These are phyloP conservation scores for Daphoenositta chrysoptera DNA, from an alignment of 2,113 vertebrate genomes.

Conservation along the genomic window DNA sequence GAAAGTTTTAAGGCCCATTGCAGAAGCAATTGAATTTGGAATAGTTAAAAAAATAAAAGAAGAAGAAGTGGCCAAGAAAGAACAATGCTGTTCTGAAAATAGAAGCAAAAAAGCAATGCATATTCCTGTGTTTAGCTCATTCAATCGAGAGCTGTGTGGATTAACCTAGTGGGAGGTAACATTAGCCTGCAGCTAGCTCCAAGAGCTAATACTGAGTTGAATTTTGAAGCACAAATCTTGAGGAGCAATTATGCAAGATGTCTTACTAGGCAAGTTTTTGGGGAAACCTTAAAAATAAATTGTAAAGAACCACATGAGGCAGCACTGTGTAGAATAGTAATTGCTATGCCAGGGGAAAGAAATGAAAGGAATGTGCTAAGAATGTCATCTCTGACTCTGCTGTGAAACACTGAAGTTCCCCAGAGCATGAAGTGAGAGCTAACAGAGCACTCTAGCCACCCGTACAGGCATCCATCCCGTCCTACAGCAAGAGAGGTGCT, in stretches of 20 bases:
- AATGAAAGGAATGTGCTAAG: conserved; percentile 4
- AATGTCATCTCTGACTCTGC: not conserved
- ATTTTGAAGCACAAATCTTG: conserved; percentile 36
- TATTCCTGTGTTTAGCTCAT: not conserved
- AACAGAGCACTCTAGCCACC: not conserved
- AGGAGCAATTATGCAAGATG: conserved; percentile 20
- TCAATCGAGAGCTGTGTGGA: not conserved
- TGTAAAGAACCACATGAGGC: conserved; percentile 32
- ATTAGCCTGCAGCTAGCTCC: not conserved
- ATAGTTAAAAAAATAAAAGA: not conserved
- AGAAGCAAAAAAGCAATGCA: not conserved
- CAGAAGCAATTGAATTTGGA: not conserved
- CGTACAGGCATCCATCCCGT: not conserved
- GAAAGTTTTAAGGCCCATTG: not conserved
- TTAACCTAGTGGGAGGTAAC: not conserved
- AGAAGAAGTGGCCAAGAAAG: not conserved
- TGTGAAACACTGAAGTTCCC: not conserved
- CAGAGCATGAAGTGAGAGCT: not conserved
- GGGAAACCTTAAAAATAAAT: conserved; percentile 45
- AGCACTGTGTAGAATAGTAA: conserved; percentile 1
- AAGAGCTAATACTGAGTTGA: not conserved
- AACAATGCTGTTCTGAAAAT: not conserved
- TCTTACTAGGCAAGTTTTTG: conserved; percentile 23
- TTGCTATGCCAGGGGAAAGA: not conserved
- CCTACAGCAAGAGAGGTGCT: not conserved